Base-by-base conservation (phyloP, 2,797 vertebrate species). In the Clarias laeviceps region DNA sequence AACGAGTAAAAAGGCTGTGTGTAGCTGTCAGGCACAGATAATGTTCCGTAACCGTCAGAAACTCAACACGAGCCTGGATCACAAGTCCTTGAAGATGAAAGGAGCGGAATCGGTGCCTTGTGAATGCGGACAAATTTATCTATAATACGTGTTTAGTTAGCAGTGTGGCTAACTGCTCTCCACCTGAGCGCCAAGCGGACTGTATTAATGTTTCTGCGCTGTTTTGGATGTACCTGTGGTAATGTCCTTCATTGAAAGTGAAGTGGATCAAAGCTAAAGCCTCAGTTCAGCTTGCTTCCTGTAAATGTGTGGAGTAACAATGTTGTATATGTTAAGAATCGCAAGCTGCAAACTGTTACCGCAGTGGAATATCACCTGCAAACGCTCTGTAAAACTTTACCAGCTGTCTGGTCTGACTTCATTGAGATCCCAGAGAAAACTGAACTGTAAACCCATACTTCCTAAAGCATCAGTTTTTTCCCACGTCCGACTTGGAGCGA, bases 21-120 rank as follows among this genome's bases (percentile, higher is more conserved):
- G 83, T 82, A 85, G 77, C 92, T 95, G 94, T 90, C 88, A 90
- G 32, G 17, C 45, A 82, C 91, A 92, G 95, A 96, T 96, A 95
- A 94, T 84, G 34, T 1, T 87, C 32, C 92, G 61, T 91, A 96
- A 95, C 95, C 86, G 94, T 89, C 88, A 32, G 32, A 90, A 87
- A 64, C 72, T 20, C 22, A 32, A 82, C 78, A 70, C 91, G 90
- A 92, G 40, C 73, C 57, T 84, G 87, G 82, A 22, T 62, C 57
- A 50, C 15, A 80, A 57, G 24, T 27, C 69, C 56, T 54, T 82
- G 37, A 72, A 65, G 62, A 66, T 45, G 65, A 17, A 62, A 54
- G 68, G 9, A 45, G 59, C 59, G 2, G 32, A 54, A 34, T 32
- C 54, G 34, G 56, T 85, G 81, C 29, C 84, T 61, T 57, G 61